A percentile compares a stretch with the other conserved stretches of the same genome.
Conservation (phyloP, 2,888 invertebrate species). For the Leptinotarsa rubiginosa region DNA sequence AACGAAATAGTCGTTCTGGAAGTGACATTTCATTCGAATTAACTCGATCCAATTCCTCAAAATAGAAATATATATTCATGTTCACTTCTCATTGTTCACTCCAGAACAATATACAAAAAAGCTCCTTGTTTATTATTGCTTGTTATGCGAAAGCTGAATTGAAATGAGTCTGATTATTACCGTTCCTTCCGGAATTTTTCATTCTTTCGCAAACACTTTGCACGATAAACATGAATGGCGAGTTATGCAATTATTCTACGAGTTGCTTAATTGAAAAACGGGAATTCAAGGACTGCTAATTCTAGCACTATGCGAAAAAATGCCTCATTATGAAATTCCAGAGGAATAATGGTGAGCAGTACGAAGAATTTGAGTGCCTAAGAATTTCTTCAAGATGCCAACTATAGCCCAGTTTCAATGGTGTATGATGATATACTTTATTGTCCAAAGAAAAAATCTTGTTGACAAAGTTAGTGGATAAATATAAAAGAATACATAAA, state of each 20-base stretch:
- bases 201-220: slow-evolving; percentile 6
- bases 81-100: not conserved
- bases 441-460: no score
- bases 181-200: not conserved
- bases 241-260: slow-evolving; percentile 9
- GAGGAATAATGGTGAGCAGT: not conserved
- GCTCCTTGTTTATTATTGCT: not conserved
- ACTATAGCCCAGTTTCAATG: no score
- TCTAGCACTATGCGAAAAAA: not conserved
- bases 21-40: not conserved
- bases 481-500: no score
- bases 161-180: slow-evolving; percentile 1
- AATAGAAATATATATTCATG: not conserved
- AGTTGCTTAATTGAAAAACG: slow-evolving; percentile 13
- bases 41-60: not conserved
- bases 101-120: not conserved
- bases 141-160: not conserved
- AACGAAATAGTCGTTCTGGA: no score
- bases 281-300: not conserved
- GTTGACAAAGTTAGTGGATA: no score
- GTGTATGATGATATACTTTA: no score
- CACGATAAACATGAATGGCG: not conserved
- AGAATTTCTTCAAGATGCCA: no score
- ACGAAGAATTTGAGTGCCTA: not conserved
- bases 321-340: not conserved